Base-by-base conservation (phyloP, 2,888 invertebrate species). In the Eilema griseolum region DNA sequence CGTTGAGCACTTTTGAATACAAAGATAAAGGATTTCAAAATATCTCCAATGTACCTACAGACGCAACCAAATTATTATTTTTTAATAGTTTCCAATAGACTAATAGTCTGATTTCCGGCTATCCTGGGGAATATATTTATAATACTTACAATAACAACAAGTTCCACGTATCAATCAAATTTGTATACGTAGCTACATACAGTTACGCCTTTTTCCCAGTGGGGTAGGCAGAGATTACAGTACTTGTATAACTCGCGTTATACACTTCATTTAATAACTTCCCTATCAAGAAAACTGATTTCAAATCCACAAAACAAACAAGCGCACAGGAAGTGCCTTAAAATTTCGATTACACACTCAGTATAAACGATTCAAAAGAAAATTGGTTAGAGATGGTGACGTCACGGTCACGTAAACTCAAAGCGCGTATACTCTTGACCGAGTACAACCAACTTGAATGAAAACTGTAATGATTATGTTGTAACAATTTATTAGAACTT, bases 281-380 rank as follows among this genome's bases (percentile, higher is more conserved):
- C 75, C 82, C 78, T 75, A 75, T 66, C 64, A 71, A 73, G 70
- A 81, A 83, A 52, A 52, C n/a, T 52, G 20, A 52, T 52, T 52
- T 76, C 64, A 71, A 74, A 71, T 67, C 31, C 72, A 71, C 69
- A 81, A 81, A 81, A 77, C 73, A 81, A 74, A 71, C 73, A 81
- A 76, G 73, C 41, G 63, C 68, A 63, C 74, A 79, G 81, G 81
- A 81, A 79, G 72, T 83, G 70, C 74, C 83, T 79, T 81, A 79
- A 81, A 79, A 83, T 81, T 81, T 75, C 77, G 72, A 81, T 81
- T 81, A 83, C 79, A 81, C 76, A 79, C 69, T 79, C 68, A 71
- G 69, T 77, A 75, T 77, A 67, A 73, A 72, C 67, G 67, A 72
- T 67, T 66, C 61, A 71, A 77, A 73, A 68, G 74, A 75, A 77